Evolutionary conservation across 2,888 invertebrate species (phyloP), one percentile per base, ranked within the genome.

Genomic region (Pterostichus madidus): DNA sequence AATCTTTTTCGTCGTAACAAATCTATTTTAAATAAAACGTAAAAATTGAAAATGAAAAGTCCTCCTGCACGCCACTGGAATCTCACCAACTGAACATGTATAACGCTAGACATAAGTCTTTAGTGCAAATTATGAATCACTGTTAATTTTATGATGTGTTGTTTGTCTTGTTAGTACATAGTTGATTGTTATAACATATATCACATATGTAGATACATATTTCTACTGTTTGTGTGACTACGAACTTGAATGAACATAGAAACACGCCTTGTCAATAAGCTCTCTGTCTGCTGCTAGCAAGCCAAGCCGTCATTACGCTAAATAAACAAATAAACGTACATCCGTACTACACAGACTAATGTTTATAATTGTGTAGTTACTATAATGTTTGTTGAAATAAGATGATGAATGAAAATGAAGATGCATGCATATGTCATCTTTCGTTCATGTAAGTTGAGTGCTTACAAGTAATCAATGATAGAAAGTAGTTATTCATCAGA

Each of bases 161-260:
- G 76, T 76, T 76, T 76, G 76, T 76, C 76, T 76, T 76, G 76
- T 56, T 56, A 39, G 52, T 24, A 76, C 31, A 76, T 32, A 76
- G 31, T 39, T 53, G 76, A 76, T 76, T 56, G 39, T 44, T 35
- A 32, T 76, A 76, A 53, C 76, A 76, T 76, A 76, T 32, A 53
- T 76, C 53, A 76, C 56, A 35, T 32, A 49, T 35, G 39, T 52
- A 76, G 11, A 52, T 31, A n/a, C n/a, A n/a, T n/a, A 52, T 8
- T 73, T 49, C 24, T 24, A 35, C 5, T 52, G 76, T 76, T 53
- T 35, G 64, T 32, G 32, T 52, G 5, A 52, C 52, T 13, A 5
- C 8, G 56, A 15, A 53, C 24, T 52, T 76, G 56, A 56, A 76
- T 76, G 56, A 52, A 56, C 46, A 73, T 13, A 13, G 11, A 31